Base-by-base conservation (phyloP, 1,140 invertebrate species). In the Bombus fervidus region DNA sequence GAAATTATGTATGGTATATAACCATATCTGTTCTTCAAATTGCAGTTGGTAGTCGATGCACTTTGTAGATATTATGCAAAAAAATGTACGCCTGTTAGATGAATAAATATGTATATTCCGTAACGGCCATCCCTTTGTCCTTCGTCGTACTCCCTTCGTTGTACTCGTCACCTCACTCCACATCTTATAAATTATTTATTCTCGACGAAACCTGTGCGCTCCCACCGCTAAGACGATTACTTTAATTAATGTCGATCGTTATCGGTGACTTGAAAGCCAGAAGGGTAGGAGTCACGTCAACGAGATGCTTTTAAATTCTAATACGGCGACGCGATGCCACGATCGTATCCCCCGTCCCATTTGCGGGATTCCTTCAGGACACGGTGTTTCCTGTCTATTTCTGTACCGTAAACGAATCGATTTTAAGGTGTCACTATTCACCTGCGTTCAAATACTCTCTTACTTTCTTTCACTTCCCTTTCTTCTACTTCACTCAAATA, bases 41-140 rank as follows among this genome's bases (percentile, higher is more conserved):
- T 34, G 47, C n/a, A 57, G 73, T 71, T 71, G 22, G 12, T 41
- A 53, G 47, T 53, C 18, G 47, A 53, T 53, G 47, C 47, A 53
- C 47, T 53, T 53, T 53, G 47, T 53, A 71, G 73, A 75, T 77
- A 91, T 91, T 92, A 92, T 92, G 91, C 83, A 91, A 91, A 91
- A 91, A 86, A 91, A 89, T 90, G 89, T 88, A 87, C 84, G 86
- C 80, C 88, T 86, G 86, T 90, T 91, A 90, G 83, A 79, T 78
- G 87, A 91, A 91, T 90, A 91, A 90, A 91, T 93, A 90, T 93
- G 89, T 90, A 89, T 90, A 91, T 92, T 89, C 86, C 85, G 83
- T 66, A 75, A 39, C 43, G 74, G n/a, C 76, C 28, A n/a, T 15
- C 68, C 74, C 59, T 85, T 85, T 85, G 86, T 88, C 68, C 86